Conservation (phyloP, 2,888 invertebrate genomes). For the Epsilonema sp. region DNA sequence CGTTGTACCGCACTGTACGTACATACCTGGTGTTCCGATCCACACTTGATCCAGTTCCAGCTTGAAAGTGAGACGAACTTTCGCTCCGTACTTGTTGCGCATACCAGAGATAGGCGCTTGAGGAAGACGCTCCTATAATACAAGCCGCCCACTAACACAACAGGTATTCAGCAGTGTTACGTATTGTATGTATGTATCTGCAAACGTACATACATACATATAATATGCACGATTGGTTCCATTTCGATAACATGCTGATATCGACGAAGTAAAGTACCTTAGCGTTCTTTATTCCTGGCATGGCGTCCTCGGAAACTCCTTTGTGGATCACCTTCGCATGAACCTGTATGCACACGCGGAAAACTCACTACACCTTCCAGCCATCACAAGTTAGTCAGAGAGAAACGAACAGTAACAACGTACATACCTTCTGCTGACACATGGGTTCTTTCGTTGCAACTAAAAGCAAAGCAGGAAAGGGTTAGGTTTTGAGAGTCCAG, state of each 20-base stretch:
- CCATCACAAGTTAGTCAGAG: too few species aligned
- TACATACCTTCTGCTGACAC: too few species aligned
- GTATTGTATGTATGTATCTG: too few species aligned
- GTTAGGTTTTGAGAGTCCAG: too few species aligned
- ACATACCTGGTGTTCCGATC: slow-evolving; percentile 61
- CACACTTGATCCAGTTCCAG: slow-evolving; percentile 69
- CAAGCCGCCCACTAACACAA: too few species aligned
- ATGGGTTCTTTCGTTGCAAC: too few species aligned
- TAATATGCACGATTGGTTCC: not conserved
- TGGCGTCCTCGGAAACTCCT: slow-evolving; percentile 67
- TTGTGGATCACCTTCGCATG: slow-evolving; percentile 71
- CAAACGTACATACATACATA: not conserved
- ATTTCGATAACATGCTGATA: slow-evolving; percentile 11
- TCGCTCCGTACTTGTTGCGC: slow-evolving; percentile 70
- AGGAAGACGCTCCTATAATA: slow-evolving; percentile 50
- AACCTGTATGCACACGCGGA: slow-evolving; percentile 35
- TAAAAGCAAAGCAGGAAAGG: too few species aligned
- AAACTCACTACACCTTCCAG: too few species aligned
- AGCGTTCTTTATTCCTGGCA: slow-evolving; percentile 67
- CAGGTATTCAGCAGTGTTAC: too few species aligned
- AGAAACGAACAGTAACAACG: too few species aligned
- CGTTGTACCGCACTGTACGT: too few species aligned
- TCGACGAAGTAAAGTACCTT: too few species aligned
- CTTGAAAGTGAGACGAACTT: slow-evolving; percentile 74
- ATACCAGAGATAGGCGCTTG: slow-evolving; percentile 61